Evolutionary conservation across 2,113 vertebrate genomes (phyloP), one percentile per base, ranked within the genome.

Genomic region (Dasyurus viverrinus): DNA sequence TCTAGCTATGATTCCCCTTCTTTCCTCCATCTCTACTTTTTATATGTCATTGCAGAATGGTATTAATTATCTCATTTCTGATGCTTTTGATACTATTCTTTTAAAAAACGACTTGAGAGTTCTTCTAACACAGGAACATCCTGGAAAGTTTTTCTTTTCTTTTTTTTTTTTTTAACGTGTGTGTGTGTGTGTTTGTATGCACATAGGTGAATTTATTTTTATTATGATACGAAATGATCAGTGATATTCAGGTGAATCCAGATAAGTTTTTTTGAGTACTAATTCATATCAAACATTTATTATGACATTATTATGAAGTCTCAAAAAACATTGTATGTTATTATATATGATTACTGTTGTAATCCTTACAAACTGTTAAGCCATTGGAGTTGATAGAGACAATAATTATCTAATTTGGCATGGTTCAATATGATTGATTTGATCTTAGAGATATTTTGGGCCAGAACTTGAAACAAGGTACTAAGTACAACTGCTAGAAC

Each of bases 281-380:
- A 54, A 24, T 54, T 96, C 90, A 96, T 89, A 92, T 91, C 9
- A 92, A 95, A 68, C 90, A 47, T 93, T 94, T 96, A 92, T 93
- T 94, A 90, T 89, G 53, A 0, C 27, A 90, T 23, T 96, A 42
- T 92, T 97, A 92, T 89, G 94, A 50, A 53, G 25, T 92, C 95
- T 53, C 54, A 53, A 89, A 53, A 89, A 90, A 42, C 10, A 60
- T 92, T 46, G 30, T 92, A 46, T 60, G 54, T 48, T 96, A 93
- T 94, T 96, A 26, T 95, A 90, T 94, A 30, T 90, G 46, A 94
- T 76, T 95, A 52, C 52, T n/a, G n/a, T n/a, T n/a, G n/a, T n/a
- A n/a, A n/a, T n/a, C n/a, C n/a, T n/a, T n/a, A n/a, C n/a, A n/a
- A n/a, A n/a, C n/a, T n/a, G n/a, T n/a, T n/a, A n/a, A n/a, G n/a